Base-by-base conservation (phyloP, 2,113 vertebrate species). In the Bambusicola thoracicus region DNA sequence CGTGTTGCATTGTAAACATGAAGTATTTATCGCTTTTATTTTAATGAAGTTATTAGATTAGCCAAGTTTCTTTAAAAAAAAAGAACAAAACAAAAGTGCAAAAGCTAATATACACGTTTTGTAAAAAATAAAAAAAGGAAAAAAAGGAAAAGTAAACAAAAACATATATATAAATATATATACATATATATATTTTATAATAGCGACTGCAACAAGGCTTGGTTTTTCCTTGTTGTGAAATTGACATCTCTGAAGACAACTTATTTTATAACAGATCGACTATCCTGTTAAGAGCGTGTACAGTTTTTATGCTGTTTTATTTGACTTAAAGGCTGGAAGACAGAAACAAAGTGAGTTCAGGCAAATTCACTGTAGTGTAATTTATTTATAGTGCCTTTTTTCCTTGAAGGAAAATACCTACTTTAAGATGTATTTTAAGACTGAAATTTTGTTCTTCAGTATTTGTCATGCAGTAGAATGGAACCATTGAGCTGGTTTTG, bases 311-410 rank as follows among this genome's bases (percentile, higher is more conserved):
- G 95, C 98, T 98, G 97, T 98, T 98, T 98, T 98, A 98, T 98
- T 98, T 98, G 98, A 98, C 98, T 98, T 98, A 98, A 98, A 98
- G 98, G 98, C 98, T 99, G 99, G 98, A 99, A 98, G 98, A 98
- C 97, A 98, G 99, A 99, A 99, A 99, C 99, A 98, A 99, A 98
- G 98, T 99, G 98, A 98, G 98, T 98, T 99, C 98, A 98, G 98
- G 99, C 98, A 98, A 98, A 99, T 99, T 99, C 98, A 99, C 98
- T 99, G 98, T 99, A 99, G 99, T 99, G 98, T 99, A 99, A 99
- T 98, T 99, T 99, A 99, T 99, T 99, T 99, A 99, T 99, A 99
- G 99, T 99, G 99, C 98, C 96, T 97, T 97, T 99, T 99, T 99
- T 99, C 99, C 99, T 99, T 99, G 99, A 99, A 99, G 99, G 99